These are phyloP conservation scores for Cladorhizidae sp. DNA, from an alignment of 37 sponge, comb jelly and placozoan genomes.

Conservation along the genomic window DNA sequence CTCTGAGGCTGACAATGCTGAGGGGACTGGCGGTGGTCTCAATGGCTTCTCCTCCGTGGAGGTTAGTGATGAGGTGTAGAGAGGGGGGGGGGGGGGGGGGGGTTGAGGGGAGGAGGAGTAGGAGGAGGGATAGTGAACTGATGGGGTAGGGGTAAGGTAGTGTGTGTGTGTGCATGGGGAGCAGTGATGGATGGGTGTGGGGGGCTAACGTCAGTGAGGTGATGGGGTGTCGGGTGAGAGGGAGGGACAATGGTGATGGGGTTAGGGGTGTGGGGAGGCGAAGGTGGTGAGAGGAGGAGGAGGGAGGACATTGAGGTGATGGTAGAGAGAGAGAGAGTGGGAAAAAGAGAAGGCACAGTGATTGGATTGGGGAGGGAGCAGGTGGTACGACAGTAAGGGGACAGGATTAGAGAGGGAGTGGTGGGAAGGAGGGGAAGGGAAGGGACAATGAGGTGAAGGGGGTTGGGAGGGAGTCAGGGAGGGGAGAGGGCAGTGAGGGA, in stretches of 20 bases:
- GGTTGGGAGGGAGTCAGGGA: not conserved
- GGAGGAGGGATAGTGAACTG: too few species aligned
- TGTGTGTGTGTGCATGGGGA: too few species aligned
- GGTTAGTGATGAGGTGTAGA: not conserved
- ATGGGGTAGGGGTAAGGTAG: not conserved
- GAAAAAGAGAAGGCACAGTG: not conserved
- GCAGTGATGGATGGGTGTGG: not conserved
- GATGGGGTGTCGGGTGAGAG: not conserved
- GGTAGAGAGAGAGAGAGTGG: not conserved
- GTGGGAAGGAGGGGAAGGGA: not conserved
- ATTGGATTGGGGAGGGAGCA: not conserved
- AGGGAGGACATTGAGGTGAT: constrained; percentile 6
- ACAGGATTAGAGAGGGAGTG: not conserved
- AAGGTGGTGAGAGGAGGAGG: constrained; percentile 49
- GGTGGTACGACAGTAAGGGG: too few species aligned
- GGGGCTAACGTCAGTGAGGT: not conserved
- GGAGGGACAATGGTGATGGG: not conserved
- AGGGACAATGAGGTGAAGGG: not conserved
- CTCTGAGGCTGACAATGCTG: not conserved
- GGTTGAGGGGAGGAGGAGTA: not conserved
- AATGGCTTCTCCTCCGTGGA: constrained; percentile 8
- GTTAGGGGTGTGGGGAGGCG: constrained; percentile 38
- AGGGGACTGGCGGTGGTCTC: not conserved
- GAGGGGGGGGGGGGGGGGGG: not conserved
- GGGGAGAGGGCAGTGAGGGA: not conserved